Evolutionary conservation across 2,797 vertebrate genomes (phyloP), one percentile per base, ranked within the genome.

Genomic region (Rhinella marina): DNA sequence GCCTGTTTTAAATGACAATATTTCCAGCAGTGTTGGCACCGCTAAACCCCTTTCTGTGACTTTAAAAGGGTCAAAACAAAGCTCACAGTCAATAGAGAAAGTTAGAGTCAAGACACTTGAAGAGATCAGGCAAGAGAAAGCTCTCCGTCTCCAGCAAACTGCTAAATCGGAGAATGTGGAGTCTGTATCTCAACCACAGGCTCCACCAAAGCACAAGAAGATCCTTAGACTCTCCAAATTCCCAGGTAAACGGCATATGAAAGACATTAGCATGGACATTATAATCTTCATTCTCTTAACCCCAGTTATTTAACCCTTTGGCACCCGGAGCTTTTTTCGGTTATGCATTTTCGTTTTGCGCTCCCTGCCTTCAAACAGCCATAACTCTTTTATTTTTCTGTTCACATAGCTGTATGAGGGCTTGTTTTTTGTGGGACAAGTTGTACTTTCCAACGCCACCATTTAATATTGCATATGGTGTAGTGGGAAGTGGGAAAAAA

Each of bases 51-150:
- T 75, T 0, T 13, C 5, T n/a, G 25, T 75, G 0, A 61, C 86
- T 90, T 92, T 17, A 27, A 93, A 91, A 1, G 92, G 93, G 77
- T 50, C 82, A 0, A 8, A 52, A 0, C 82, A 73, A 0, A 94
- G 88, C 84, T 76, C 90, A 16, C 93, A 85, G 57, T 32, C 90
- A 0, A 68, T 90, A 0, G 93, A 90, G 0, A 94, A 94, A 12
- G 93, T 99, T 1, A 88, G 90, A 13, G 94, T 99, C 1, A 99
- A 99, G 93, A 99, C 97, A 0, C 75, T 99, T 88, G 97, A 98
- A 73, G 97, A 99, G 90, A 99, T 99, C 88, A 97, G 96, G 77
- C 94, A 92, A 88, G 98, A 99, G 92, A 99, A 98, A 90, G 96
- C 97, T 0, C 94, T 95, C 10, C 92, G 96, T 85, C 87, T 93